Evolutionary conservation across 2,888 invertebrate species (phyloP), one percentile per base, ranked within the genome.

Genomic region (Neocrepidodera transversa): DNA sequence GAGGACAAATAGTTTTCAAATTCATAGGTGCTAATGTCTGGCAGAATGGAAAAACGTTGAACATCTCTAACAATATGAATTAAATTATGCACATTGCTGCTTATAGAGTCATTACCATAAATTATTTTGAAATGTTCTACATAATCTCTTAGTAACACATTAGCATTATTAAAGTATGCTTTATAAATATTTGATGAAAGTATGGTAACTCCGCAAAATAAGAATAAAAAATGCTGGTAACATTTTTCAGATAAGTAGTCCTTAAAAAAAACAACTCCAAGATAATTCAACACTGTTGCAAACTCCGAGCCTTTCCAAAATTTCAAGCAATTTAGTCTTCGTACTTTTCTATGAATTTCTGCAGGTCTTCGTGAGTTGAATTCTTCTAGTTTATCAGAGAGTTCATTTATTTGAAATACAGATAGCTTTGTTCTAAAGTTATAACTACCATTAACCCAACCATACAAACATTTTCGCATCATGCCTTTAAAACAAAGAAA

Each of bases 261-360:
- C 38, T 65, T 66, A 20, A 66, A 59, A 14, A 69, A 50, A 18
- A 69, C 65, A 11, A 52, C 18, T 28, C 68, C 69, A 14, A 66
- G 8, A 53, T 68, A 70, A 5, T 65, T 40, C 47, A 70, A 55
- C 50, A 70, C 63, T 4, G 67, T 40, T 8, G 18, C 1, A 18
- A n/a, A 40, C 10, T 40, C 40, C 5, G 40, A 40, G 18, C 63
- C 69, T 64, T 68, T 68, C 66, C 66, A 67, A 58, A 53, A 60
- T 50, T 60, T 60, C 35, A 67, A 48, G 49, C 48, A 57, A 47
- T 65, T 60, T 11, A 67, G 28, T 20, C 52, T 53, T 55, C 67
- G 61, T 48, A 68, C 55, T 30, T 36, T 35, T 14, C 58, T 35
- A 48, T 67, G 64, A 26, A 67, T 62, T 57, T 67, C 65, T 45